These are phyloP conservation scores for Frankliniella intonsa DNA, from an alignment of 2,888 invertebrate genomes.

Conservation along the genomic window DNA sequence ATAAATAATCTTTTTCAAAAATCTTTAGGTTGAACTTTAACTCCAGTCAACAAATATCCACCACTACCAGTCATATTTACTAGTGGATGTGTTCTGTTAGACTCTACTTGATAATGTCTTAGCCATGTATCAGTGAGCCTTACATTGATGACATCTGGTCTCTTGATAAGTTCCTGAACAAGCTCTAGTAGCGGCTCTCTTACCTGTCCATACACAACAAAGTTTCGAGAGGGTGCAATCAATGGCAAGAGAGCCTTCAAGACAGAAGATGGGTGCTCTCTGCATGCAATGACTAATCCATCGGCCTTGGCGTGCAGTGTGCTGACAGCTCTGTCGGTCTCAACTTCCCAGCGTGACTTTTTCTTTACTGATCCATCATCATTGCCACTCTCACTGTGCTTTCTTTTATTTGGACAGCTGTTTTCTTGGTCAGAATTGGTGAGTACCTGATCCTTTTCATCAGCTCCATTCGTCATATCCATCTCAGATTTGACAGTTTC, in stretches of 20 bases:
- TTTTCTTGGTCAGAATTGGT: constrained; percentile 3
- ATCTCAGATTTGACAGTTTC: constrained; percentile 23
- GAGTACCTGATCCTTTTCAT: constrained; percentile 6
- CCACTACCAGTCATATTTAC: constrained; percentile 84
- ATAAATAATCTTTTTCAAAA: no score
- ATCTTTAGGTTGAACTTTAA: constrained; percentile 33
- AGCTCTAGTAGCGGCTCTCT: constrained; percentile 81
- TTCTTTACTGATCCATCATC: constrained; percentile 43
- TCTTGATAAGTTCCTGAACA: constrained; percentile 70
- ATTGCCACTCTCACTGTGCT: constrained; percentile 46
- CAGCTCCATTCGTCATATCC: constrained; percentile 28
- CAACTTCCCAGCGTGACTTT: constrained; percentile 64
- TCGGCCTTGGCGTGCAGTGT: constrained; percentile 63
- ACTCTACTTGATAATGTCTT: constrained; percentile 83
- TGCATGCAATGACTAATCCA: constrained; percentile 71
- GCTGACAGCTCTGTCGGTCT: constrained; percentile 61
- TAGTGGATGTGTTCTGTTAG: constrained; percentile 90
- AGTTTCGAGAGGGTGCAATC: constrained; percentile 73
- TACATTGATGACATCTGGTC: constrained; percentile 66
- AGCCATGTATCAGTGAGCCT: constrained; percentile 81
- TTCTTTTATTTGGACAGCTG: constrained; percentile 30
- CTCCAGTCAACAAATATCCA: constrained; percentile 81
- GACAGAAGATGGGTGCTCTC: constrained; percentile 80
- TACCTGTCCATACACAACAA: constrained; percentile 76
- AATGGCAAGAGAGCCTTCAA: constrained; percentile 69